These are phyloP conservation scores for Bombyx mori DNA, from an alignment of 1,140 invertebrate genomes.

Conservation along the genomic window ASM3026992v2 NC_085119.1:11836001-11836500, in stretches of 20 bases:
- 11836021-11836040: constrained; percentile 14
- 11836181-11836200: too few relatives aligned
- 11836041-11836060: constrained; percentile 53
- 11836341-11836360: constrained; percentile 14
- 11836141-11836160: not conserved
- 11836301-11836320: constrained; percentile 16
- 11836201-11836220: too few relatives aligned
- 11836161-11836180: too few relatives aligned
- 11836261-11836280: constrained; percentile 30
- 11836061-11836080: constrained; percentile 58
- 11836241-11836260: constrained; percentile 3
- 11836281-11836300: constrained; percentile 28
- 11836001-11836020: too few relatives aligned
- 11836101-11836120: constrained; percentile 42
- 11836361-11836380: too few relatives aligned
- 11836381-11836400: too few relatives aligned
- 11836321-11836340: constrained; percentile 6
- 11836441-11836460: too few relatives aligned
- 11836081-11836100: constrained; percentile 35
- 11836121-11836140: constrained; percentile 51
- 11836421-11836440: too few relatives aligned
- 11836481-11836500: too few relatives aligned
- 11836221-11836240: too few relatives aligned
- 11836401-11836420: too few relatives aligned
- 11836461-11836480: too few relatives aligned